Evolutionary conservation across 2,797 vertebrate genomes (phyloP), one percentile per base, ranked within the genome.

Genomic region (Lithobates sylvaticus): DNA sequence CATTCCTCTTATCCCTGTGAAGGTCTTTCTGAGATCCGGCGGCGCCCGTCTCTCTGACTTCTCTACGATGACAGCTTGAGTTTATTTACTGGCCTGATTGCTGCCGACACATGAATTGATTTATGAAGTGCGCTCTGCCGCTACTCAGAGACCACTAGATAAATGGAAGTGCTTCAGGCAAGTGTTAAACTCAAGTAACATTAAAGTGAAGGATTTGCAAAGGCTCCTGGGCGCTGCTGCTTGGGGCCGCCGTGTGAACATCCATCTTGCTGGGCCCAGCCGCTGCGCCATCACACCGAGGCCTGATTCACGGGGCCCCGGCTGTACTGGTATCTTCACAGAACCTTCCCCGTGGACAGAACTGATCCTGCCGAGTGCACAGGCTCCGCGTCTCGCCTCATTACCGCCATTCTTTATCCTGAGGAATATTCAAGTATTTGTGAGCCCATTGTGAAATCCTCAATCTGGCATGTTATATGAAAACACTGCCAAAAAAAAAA

Each of bases 131-230:
- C 34, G 72, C 89, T 91, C 89, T 76, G 36, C 82, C 0, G 71
- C 87, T 68, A 23, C 87, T 42, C 29, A 0, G n/a, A 89, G 89
- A 86, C 79, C 68, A 0, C 73, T 16, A 88, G 91, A 91, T 89
- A 80, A 90, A 90, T 0, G 89, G 85, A 73, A 85, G 86, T 82
- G 90, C 91, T 91, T 1, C 80, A 78, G 90, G 89, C 89, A 72
- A 84, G 26, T 0, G 72, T 86, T 90, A 89, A 89, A 87, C 89
- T 90, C 90, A 34, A 88, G 76, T 88, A 84, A 84, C 88, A 89
- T 90, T 89, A 83, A 89, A 90, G 87, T 88, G 91, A 91, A 91
- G 88, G 90, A 90, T 91, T 78, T 81, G 76, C 85, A 0, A 29
- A 69, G 77, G 54, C 34, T 32, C 78, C 39, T 44, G 69, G 21